phyloP scores from a whole-genome alignment of 2,888 invertebrate species.

The Phyto melanocephala region DNA sequence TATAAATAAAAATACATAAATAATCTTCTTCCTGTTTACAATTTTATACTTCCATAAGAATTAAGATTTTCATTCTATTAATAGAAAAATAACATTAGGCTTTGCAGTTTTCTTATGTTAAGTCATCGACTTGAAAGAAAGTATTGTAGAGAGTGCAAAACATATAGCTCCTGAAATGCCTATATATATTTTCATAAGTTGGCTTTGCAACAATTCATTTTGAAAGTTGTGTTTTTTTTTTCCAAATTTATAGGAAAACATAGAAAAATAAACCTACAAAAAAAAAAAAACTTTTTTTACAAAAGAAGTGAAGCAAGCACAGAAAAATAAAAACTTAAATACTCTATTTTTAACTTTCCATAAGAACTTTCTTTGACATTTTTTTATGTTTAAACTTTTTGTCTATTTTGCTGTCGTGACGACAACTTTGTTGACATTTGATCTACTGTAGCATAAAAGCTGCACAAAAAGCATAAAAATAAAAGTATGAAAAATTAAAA shows the following conservation, averaged over 20 bases:
- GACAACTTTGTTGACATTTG: constrained; percentile 64
- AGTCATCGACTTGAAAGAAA: background rate
- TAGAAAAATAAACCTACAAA: no score
- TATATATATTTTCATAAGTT: background rate
- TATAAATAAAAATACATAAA: no score
- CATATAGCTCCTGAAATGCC: background rate
- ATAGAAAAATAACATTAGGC: background rate
- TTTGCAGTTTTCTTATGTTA: background rate
- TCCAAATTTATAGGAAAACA: constrained; percentile 8
- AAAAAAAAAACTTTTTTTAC: background rate
- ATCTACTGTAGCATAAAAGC: constrained; percentile 56
- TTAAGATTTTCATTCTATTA: background rate
- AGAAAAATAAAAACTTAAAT: background rate
- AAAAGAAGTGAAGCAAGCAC: background rate
- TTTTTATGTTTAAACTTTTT: background rate
- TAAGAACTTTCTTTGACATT: constrained; percentile 10
- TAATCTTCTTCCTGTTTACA: no score
- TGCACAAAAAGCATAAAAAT: constrained; percentile 20
- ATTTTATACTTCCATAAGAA: no score
- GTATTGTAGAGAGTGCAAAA: background rate
- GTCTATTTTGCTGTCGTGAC: constrained; percentile 37
- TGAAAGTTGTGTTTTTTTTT: background rate
- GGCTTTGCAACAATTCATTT: background rate
- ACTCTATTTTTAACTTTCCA: constrained; percentile 39
- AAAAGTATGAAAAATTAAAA: constrained; percentile 19